Base-by-base conservation (phyloP, 2,888 invertebrate species). In the Limnephilus marmoratus region DNA sequence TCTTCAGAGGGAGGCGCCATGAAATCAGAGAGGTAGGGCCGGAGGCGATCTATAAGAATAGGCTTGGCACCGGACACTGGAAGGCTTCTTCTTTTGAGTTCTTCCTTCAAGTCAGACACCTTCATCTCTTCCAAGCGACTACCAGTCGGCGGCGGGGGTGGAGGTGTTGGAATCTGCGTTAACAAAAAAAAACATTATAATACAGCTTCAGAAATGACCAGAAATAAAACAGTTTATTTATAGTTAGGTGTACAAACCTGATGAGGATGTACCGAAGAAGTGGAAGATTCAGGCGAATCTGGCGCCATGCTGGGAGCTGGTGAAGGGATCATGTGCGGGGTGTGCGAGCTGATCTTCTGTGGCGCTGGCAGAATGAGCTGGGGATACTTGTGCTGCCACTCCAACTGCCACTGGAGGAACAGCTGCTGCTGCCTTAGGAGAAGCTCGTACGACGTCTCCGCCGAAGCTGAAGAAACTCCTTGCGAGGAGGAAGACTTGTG, bases 41-140 rank as follows among this genome's bases (percentile, higher is more conserved):
- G 98, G 92, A 99, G 96, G 83, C 99, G 97, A 95, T 99, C 99
- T 92, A 99, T 98, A 83, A 99, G 96, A 95, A 99, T 99, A 13
- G 99, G 99, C 95, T 99, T 99, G 0, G 99, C 98, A 0, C 99
- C 99, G 18, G 99, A 99, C 0, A 99, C 99, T 9, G 99, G 98
- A 93, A 99, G 96, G 95, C 98, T 99, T 89, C 99, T 97, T 92
- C 98, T 98, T 95, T 99, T 99, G 94, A 99, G 97, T 95, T 99
- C 99, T 92, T 98, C 98, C 95, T 99, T 99, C 94, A 99, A 96
- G 95, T 99, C 99, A 93, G 98, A 98, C 91, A 98, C 99, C 96
- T 99, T 99, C 98, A 99, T 98, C 94, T 99, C 99, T 95, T 99
- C 99, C 94, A 99, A 96, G 93, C 98, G 97, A 41, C 97, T 97